Evolutionary conservation across 2,113 vertebrate species (phyloP).

Genomic region (Pogonocichla stellata): DNA sequence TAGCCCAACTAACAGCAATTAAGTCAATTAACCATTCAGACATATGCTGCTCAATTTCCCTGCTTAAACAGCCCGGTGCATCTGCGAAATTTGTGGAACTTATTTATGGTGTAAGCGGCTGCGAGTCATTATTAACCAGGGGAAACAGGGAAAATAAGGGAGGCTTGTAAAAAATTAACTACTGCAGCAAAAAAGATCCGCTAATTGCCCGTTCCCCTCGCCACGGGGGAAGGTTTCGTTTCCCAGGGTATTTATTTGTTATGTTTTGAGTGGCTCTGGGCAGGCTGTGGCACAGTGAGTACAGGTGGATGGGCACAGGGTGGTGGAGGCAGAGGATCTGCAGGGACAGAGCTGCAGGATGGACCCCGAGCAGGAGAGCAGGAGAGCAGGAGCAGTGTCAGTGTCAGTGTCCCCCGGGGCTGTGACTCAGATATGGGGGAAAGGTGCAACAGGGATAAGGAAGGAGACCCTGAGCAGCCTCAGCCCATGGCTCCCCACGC

Average conservation of each 20-base stretch:
- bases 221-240: not conserved
- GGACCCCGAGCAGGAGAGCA: fast-evolving
- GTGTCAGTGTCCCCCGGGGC: not conserved
- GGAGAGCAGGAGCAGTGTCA: fast-evolving
- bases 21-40: conserved; percentile 85
- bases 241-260: not conserved
- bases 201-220: conserved; percentile 40
- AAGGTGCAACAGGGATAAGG: not conserved
- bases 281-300: fast-evolving
- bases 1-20: conserved; percentile 83
- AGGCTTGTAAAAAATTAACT: conserved; percentile 55
- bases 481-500: fast-evolving
- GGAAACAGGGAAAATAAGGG: conserved; percentile 30
- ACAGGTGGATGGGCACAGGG: not conserved
- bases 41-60: conserved; percentile 79
- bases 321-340: not conserved
- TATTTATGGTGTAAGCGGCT: conserved; percentile 63
- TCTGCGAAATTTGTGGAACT: conserved; percentile 68
- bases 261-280: not conserved
- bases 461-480: not conserved
- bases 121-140: conserved; percentile 49
- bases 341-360: not conserved
- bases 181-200: not conserved
- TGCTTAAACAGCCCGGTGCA: conserved; percentile 69
- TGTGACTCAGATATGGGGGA: fast-evolving